Evolutionary conservation across 1,140 invertebrate species (phyloP).

Genomic region (Planococcus citri): DNA sequence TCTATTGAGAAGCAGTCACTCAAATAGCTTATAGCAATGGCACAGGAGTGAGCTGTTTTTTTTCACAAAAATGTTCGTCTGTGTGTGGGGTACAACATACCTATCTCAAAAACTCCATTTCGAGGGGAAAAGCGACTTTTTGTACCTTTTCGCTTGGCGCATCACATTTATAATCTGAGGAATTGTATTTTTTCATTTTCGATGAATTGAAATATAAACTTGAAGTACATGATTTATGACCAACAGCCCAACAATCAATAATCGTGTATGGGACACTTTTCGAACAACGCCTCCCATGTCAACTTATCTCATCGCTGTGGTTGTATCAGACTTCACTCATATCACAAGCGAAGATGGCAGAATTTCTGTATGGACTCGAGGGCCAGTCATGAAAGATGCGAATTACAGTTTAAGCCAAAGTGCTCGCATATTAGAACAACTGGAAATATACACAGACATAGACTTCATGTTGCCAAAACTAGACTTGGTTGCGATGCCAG

Average conservation of each 20-base stretch:
- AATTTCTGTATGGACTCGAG: slow-evolving; percentile 50
- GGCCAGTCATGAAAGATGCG: slow-evolving; percentile 41
- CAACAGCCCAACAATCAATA: not conserved
- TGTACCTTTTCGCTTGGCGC: too few species aligned
- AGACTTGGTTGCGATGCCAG: slow-evolving; percentile 55
- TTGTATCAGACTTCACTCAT: slow-evolving; percentile 48
- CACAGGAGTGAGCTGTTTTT: too few species aligned
- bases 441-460: slow-evolving; percentile 27
- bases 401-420: slow-evolving; percentile 34
- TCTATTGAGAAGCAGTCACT: too few species aligned
- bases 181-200: not conserved
- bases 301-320: slow-evolving; percentile 58
- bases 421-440: slow-evolving; percentile 28
- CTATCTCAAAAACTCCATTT: too few species aligned
- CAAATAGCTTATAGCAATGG: too few species aligned
- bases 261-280: slow-evolving; percentile 22
- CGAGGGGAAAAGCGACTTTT: too few species aligned
- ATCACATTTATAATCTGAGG: too few species aligned
- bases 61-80: too few species aligned
- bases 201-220: not conserved
- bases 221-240: not conserved
- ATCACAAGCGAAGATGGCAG: not conserved
- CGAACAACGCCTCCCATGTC: slow-evolving; percentile 52
- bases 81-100: too few species aligned
- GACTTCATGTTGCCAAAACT: slow-evolving; percentile 35